Conservation (phyloP, 2,888 invertebrate species). For the Pristionchus exspectatus region DNA sequence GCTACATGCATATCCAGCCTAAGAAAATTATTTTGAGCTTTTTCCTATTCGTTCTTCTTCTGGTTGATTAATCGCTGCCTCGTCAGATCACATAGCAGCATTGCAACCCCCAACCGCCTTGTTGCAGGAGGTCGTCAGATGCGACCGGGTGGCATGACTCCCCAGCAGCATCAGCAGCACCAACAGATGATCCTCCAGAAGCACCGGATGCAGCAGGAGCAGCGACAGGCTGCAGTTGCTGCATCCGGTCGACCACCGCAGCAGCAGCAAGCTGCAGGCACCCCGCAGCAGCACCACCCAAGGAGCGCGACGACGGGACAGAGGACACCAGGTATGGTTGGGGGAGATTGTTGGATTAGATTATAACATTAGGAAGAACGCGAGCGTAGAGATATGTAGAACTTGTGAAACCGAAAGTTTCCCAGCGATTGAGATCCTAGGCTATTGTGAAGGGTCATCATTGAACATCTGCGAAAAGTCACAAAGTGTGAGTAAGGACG, state of each 20-base stretch:
- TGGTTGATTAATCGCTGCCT: neutral
- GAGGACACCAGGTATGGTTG: neutral
- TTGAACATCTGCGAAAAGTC: neutral
- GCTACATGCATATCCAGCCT: no score
- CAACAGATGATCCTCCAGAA: neutral
- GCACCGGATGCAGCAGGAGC: neutral
- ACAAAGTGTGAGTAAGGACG: neutral
- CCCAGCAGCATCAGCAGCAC: neutral
- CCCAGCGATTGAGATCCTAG: neutral
- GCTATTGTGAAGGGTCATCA: no score
- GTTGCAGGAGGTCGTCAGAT: neutral
- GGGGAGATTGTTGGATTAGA: no score
- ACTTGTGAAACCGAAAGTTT: neutral
- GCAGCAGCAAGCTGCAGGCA: slow-evolving; percentile 11
- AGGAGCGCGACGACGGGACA: neutral
- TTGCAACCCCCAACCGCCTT: neutral
- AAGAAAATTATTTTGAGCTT: neutral
- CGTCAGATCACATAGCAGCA: neutral
- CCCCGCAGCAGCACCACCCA: neutral
- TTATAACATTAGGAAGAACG: no score
- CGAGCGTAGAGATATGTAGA: neutral
- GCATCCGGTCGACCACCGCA: neutral
- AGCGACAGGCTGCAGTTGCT: neutral
- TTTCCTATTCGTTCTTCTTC: neutral
- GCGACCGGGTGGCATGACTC: neutral